A percentile compares a stretch with the other conserved stretches of the same genome.
Evolutionary conservation across 1,140 invertebrate genomes (phyloP).

Genomic region (Phthorimaea operculella): DNA sequence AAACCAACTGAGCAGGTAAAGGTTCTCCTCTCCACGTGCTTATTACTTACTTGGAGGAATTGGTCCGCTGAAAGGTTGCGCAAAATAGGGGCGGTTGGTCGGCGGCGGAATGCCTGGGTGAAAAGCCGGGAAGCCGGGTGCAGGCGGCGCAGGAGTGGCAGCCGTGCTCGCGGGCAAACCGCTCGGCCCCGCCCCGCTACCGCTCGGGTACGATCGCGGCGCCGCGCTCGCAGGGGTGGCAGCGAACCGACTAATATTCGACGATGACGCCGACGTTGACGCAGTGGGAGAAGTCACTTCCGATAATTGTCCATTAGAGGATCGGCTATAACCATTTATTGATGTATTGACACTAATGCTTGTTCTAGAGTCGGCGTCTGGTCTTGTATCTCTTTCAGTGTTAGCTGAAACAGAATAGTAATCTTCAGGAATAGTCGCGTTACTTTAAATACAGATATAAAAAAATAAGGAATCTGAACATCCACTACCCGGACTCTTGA

Average conservation of each 20-base stretch:
- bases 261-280: too few species aligned
- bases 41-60: background rate
- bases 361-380: background rate
- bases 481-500: too few species aligned
- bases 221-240: too few species aligned
- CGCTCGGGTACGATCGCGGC: background rate
- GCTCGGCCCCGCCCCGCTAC: background rate
- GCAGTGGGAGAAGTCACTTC: background rate
- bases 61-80: background rate
- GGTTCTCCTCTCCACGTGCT: background rate
- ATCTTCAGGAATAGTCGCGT: too few species aligned
- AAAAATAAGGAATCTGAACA: too few species aligned
- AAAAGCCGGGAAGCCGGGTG: background rate
- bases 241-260: too few species aligned
- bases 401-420: background rate
- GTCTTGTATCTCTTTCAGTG: background rate
- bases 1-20: too few species aligned
- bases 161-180: background rate
- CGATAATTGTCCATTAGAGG: background rate
- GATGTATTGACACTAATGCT: background rate
- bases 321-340: constrained; percentile 1
- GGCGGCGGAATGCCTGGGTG: constrained; percentile 6
- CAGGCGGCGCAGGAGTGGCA: constrained; percentile 2
- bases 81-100: background rate
- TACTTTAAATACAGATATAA: too few species aligned